These are phyloP conservation scores for Drosophila nikananu DNA, from an alignment of 1,140 invertebrate genomes.

Conservation along the genomic window DNA sequence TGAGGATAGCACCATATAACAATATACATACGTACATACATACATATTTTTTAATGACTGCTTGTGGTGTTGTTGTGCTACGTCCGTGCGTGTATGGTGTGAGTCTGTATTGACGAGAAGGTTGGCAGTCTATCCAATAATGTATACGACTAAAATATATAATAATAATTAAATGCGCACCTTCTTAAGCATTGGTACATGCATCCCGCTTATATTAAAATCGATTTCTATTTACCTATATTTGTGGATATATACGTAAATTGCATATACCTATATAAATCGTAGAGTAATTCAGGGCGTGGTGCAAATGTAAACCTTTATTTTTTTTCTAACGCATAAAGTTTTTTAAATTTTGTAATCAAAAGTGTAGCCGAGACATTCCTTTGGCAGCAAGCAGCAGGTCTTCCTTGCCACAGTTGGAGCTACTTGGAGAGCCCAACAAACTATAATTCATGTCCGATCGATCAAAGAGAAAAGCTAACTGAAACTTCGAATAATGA, in stretches of 20 bases:
- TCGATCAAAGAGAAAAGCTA: background rate
- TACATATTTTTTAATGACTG: slow-evolving; percentile 18
- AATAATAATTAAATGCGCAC: slow-evolving; percentile 18
- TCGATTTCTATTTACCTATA: slow-evolving; percentile 33
- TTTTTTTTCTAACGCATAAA: background rate
- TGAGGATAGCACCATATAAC: slow-evolving; percentile 71
- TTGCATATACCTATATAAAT: slow-evolving; percentile 18
- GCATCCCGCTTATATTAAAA: slow-evolving; percentile 16
- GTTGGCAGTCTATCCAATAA: slow-evolving; percentile 17
- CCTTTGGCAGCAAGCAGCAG: slow-evolving; percentile 2
- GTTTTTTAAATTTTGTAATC: too few species aligned
- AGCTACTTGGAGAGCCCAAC: background rate
- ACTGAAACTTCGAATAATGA: background rate
- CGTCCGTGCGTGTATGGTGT: slow-evolving; percentile 9
- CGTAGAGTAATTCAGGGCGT: slow-evolving; percentile 16
- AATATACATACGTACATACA: slow-evolving; percentile 11
- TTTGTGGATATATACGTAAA: slow-evolving; percentile 39
- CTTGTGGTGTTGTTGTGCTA: slow-evolving; percentile 14
- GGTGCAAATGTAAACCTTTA: slow-evolving; percentile 9
- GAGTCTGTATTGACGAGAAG: slow-evolving; percentile 2
- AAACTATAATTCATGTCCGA: background rate
- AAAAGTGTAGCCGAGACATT: slow-evolving; percentile 12
- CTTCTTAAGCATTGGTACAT: slow-evolving; percentile 7
- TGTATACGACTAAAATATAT: slow-evolving; percentile 20
- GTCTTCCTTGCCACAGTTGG: background rate